A percentile compares a stretch with the other conserved stretches of the same genome.
Conservation (phyloP, 2,888 invertebrate species). For the Catocala sponsa region DNA sequence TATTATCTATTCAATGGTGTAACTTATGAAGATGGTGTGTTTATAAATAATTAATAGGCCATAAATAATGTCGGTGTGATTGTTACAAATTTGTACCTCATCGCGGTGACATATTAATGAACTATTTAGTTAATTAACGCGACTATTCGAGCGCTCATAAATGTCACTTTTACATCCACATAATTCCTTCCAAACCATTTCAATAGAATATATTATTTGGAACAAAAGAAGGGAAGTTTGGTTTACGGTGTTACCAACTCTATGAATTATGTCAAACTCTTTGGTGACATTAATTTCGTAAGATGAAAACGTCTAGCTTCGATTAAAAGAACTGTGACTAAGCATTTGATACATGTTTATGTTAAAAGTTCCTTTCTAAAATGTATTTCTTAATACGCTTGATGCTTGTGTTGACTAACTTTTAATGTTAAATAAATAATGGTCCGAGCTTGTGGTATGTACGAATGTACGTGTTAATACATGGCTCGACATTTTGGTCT, state of each 20-base stretch:
- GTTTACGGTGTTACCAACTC: conserved; percentile 42
- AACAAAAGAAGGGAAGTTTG: conserved; percentile 57
- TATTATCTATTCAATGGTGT: conserved; percentile 29
- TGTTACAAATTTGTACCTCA: conserved; percentile 70
- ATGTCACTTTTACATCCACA: conserved; percentile 78
- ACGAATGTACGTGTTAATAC: too few species aligned
- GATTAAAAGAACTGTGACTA: conserved; percentile 33
- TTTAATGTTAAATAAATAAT: too few species aligned
- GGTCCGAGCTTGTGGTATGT: too few species aligned
- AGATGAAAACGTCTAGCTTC: conserved; percentile 28
- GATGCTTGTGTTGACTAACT: too few species aligned
- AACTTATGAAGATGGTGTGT: conserved; percentile 56
- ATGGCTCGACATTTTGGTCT: too few species aligned
- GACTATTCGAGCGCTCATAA: conserved; percentile 73
- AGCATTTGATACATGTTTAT: conserved; percentile 22
- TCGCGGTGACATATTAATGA: conserved; percentile 66
- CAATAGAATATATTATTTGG: conserved; percentile 65
- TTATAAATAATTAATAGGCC: conserved; percentile 61
- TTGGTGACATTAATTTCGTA: conserved; percentile 47
- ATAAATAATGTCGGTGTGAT: conserved; percentile 61
- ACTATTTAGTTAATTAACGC: conserved; percentile 79
- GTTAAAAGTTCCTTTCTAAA: conserved; percentile 5
- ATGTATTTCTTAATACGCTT: neutral
- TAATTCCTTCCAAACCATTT: conserved; percentile 73
- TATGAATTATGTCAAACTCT: conserved; percentile 50